Conservation (phyloP, 2,888 invertebrate genomes). For the Cheilosia variabilis region DNA sequence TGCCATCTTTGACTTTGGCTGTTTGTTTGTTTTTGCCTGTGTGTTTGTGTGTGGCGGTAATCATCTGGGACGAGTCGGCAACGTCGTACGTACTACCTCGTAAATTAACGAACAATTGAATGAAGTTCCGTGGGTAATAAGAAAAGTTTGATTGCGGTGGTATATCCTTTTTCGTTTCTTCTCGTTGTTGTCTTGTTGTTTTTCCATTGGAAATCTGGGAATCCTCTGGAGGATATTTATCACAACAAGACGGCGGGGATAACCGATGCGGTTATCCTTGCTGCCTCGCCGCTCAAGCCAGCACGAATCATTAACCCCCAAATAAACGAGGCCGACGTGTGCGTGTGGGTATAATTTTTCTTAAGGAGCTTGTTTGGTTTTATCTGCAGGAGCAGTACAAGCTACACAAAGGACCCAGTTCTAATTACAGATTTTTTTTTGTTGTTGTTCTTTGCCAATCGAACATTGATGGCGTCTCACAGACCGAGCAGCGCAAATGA, state of each 20-base stretch:
- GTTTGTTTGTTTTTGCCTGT: constrained; percentile 41
- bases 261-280: constrained; percentile 65
- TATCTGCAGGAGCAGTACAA: constrained; percentile 51
- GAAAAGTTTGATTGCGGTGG: constrained; percentile 75
- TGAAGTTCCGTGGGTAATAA: constrained; percentile 76
- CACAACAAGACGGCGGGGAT: constrained; percentile 50
- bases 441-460: constrained; percentile 43
- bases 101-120: constrained; percentile 75
- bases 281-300: constrained; percentile 40
- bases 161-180: constrained; percentile 58
- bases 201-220: constrained; percentile 39
- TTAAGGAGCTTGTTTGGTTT: constrained; percentile 50
- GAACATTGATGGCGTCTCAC: constrained; percentile 65
- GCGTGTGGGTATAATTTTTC: constrained; percentile 17
- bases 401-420: constrained; percentile 62
- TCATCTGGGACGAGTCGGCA: constrained; percentile 71
- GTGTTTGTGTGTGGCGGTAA: constrained; percentile 45
- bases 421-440: constrained; percentile 72
- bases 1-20: constrained; percentile 9
- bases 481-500: constrained; percentile 37
- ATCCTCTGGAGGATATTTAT: constrained; percentile 72
- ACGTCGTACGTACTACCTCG: constrained; percentile 59
- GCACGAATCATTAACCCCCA: constrained; percentile 69
- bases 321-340: constrained; percentile 42
- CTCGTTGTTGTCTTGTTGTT: constrained; percentile 39